These are phyloP conservation scores for Orius insidiosus DNA, from an alignment of 1,140 invertebrate genomes.

Conservation along the genomic window DNA sequence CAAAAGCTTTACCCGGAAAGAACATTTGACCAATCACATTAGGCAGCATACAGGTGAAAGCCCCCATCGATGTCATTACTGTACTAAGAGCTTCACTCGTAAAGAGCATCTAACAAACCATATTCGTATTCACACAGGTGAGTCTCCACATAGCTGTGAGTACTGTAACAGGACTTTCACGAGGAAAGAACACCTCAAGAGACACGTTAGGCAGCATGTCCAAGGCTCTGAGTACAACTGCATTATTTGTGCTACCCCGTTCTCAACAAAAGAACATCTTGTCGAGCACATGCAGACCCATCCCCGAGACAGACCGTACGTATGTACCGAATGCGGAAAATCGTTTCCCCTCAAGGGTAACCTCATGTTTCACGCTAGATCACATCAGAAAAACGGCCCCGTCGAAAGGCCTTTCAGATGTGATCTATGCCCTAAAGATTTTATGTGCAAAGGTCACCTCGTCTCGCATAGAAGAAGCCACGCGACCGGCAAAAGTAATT, in stretches of 20 bases:
- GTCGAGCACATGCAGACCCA: conserved; percentile 68
- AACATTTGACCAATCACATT: conserved; percentile 44
- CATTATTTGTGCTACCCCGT: conserved; percentile 69
- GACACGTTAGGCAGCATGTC: conserved; percentile 74
- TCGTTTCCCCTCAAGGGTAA: conserved; percentile 24
- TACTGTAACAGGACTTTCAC: conserved; percentile 68
- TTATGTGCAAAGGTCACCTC: conserved; percentile 86
- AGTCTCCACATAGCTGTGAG: conserved; percentile 64
- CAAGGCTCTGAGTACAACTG: conserved; percentile 75
- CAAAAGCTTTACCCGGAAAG: conserved; percentile 46
- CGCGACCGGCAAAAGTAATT: conserved; percentile 61
- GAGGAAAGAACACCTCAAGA: conserved; percentile 61
- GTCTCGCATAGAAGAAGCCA: conserved; percentile 78
- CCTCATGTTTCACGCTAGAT: conserved; percentile 58
- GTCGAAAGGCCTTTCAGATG: conserved; percentile 84
- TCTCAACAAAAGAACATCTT: conserved; percentile 69
- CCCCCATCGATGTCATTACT: conserved; percentile 42
- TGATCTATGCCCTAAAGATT: conserved; percentile 91
- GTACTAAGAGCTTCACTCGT: conserved; percentile 62
- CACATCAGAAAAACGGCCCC: conserved; percentile 70
- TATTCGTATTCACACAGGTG: conserved; percentile 56
- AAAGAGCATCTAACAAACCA: conserved; percentile 85
- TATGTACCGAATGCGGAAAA: conserved; percentile 23
- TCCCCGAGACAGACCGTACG: conserved; percentile 47
- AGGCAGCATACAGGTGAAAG: conserved; percentile 56